Conservation (phyloP, 2,113 vertebrate species). For the Cygnus atratus region DNA sequence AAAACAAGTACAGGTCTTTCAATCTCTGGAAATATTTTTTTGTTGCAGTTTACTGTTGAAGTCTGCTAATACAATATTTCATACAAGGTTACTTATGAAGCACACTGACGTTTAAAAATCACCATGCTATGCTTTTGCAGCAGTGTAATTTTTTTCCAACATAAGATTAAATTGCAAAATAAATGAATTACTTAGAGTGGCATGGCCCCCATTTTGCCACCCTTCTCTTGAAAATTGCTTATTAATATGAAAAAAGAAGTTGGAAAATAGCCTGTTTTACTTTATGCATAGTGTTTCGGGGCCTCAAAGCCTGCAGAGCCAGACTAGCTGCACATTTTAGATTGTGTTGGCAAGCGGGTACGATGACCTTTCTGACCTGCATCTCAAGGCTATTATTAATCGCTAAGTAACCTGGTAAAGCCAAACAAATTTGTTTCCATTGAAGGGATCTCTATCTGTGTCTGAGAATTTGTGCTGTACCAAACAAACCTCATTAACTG, state of each 20-base stretch:
- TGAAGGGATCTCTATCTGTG: slow-evolving; percentile 97
- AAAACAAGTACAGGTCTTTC: slow-evolving; percentile 33
- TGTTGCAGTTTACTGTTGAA: slow-evolving; percentile 61
- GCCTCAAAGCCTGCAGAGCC: slow-evolving; percentile 49
- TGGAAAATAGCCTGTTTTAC: slow-evolving; percentile 78
- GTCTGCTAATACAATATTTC: slow-evolving; percentile 72
- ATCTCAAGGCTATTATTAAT: slow-evolving; percentile 93
- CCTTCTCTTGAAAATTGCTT: slow-evolving; percentile 87
- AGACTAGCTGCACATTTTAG: slow-evolving; percentile 69
- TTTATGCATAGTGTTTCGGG: slow-evolving; percentile 72
- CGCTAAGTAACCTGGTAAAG: slow-evolving; percentile 93
- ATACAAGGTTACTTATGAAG: slow-evolving; percentile 80
- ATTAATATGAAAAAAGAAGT: slow-evolving; percentile 88
- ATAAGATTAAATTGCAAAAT: slow-evolving; percentile 95
- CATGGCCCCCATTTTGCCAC: slow-evolving; percentile 85
- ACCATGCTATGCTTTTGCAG: slow-evolving; percentile 80
- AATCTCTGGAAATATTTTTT: slow-evolving; percentile 46
- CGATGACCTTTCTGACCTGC: slow-evolving; percentile 86
- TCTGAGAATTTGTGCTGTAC: slow-evolving; percentile 90
- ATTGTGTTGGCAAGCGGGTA: slow-evolving; percentile 71
- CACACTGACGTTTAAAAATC: slow-evolving; percentile 91
- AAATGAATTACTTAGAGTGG: slow-evolving; percentile 93
- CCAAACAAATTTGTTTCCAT: slow-evolving; percentile 98
- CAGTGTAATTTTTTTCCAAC: slow-evolving; percentile 84
- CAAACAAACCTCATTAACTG: slow-evolving; percentile 96